Evolutionary conservation across 1,140 invertebrate genomes (phyloP).

Genomic region (Drosophila arawakana): DNA sequence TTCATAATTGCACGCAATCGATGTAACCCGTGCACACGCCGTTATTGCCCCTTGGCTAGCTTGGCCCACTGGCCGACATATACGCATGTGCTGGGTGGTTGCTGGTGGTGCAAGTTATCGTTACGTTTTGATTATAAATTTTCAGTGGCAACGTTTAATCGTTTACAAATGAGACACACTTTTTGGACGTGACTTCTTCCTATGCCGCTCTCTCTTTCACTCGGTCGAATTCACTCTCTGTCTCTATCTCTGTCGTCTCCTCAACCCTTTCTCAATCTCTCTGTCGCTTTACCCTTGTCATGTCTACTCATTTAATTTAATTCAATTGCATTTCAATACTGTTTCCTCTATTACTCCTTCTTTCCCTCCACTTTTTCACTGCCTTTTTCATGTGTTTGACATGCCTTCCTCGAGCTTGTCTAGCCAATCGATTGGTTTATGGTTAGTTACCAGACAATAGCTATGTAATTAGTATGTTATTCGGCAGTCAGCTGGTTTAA

Average conservation of each 20-base stretch:
- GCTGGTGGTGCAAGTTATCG: conserved; percentile 38
- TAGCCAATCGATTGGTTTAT: not conserved
- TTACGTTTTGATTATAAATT: conserved; percentile 23
- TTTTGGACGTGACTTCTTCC: conserved; percentile 35
- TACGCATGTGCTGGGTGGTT: not conserved
- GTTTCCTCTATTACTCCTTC: conserved; percentile 31
- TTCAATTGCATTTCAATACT: conserved; percentile 55
- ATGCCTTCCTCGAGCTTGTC: conserved; percentile 34
- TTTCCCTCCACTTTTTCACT: conserved; percentile 3
- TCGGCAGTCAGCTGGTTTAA: not conserved
- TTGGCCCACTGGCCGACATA: conserved; percentile 44
- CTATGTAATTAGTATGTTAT: not conserved
- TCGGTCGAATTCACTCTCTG: conserved; percentile 1
- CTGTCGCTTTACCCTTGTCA: not conserved
- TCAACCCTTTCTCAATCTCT: not conserved
- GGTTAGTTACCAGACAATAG: conserved; percentile 4
- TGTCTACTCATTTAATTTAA: conserved; percentile 44
- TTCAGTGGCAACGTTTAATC: conserved; percentile 34
- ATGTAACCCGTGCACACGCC: not conserved
- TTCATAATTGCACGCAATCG: conserved; percentile 69
- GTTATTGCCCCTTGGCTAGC: too few relatives aligned
- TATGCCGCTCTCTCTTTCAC: not conserved
- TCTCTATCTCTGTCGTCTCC: not conserved
- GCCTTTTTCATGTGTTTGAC: conserved; percentile 47
- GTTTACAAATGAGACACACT: conserved; percentile 43